Evolutionary conservation across 2,888 invertebrate genomes (phyloP).

Genomic region (Buathra laborator): DNA sequence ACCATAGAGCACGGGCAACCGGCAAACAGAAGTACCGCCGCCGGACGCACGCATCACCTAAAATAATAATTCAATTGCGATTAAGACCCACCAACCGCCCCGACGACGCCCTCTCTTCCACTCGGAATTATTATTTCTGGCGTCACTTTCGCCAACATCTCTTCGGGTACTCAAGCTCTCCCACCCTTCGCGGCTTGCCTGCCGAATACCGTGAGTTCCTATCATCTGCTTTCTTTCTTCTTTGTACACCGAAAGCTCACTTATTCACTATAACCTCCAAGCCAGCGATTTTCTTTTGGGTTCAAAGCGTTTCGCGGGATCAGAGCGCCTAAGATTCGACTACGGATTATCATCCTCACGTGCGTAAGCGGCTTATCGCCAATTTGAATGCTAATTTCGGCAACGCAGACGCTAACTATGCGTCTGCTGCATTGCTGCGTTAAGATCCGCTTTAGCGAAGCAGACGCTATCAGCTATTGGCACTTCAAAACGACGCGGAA

Average conservation of each 20-base stretch:
- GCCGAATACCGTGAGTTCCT: conserved; percentile 54
- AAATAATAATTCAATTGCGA: conserved; percentile 79
- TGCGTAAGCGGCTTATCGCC: conserved; percentile 80
- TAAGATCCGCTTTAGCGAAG: neutral
- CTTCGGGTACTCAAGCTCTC: conserved; percentile 8
- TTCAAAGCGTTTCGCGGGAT: conserved; percentile 73
- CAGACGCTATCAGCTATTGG: neutral
- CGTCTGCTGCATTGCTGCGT: neutral
- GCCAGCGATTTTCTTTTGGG: conserved; percentile 25
- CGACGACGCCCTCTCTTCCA: conserved; percentile 56
- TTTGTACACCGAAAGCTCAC: conserved; percentile 8
- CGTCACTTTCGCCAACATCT: conserved; percentile 61
- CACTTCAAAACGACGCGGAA: neutral
- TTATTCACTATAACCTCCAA: neutral
- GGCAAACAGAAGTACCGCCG: conserved; percentile 59
- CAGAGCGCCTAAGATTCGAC: conserved; percentile 77
- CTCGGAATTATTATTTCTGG: conserved; percentile 77
- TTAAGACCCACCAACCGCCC: conserved; percentile 71
- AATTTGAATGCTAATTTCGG: conserved; percentile 80
- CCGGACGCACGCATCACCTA: conserved; percentile 76
- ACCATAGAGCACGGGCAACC: conserved; percentile 57
- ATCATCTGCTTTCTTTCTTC: conserved; percentile 35
- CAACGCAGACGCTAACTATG: conserved; percentile 64
- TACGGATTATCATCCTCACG: conserved; percentile 78
- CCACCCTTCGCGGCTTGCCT: conserved; percentile 19